Evolutionary conservation across 2,113 vertebrate genomes (phyloP).

Genomic region (Limanda limanda): DNA sequence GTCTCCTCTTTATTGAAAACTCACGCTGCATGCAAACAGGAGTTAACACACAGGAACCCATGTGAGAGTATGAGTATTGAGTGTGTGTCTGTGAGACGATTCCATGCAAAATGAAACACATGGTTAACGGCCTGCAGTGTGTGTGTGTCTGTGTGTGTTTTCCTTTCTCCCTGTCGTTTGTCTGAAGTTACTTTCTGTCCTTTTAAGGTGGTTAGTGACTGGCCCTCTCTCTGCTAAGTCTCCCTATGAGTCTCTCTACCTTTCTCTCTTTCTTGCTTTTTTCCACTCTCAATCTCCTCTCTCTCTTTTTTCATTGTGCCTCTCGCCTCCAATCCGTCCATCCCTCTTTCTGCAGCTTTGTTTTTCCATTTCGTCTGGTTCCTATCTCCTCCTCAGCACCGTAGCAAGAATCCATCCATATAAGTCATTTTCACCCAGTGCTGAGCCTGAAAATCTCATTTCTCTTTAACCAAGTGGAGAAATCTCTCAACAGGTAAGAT

Average conservation of each 20-base stretch:
- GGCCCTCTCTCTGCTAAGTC: background rate
- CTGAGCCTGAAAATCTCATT: conserved; percentile 58
- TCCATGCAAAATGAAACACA: conserved; percentile 17
- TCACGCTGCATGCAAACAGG: conserved; percentile 18
- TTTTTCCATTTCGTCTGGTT: conserved; percentile 53
- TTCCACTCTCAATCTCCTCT: conserved; percentile 39
- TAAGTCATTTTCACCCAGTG: conserved; percentile 66
- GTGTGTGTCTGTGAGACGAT: conserved; percentile 12
- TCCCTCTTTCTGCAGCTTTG: conserved; percentile 46
- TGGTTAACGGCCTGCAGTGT: conserved; percentile 3
- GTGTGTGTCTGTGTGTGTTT: conserved; percentile 31
- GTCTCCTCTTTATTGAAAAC: conserved; percentile 23
- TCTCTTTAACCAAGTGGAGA: conserved; percentile 47
- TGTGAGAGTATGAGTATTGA: conserved; percentile 11
- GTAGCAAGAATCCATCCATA: conserved; percentile 65
- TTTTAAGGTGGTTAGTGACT: conserved; percentile 71
- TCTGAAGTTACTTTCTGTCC: conserved; percentile 62
- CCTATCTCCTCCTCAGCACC: conserved; percentile 46
- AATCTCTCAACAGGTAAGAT: conserved; percentile 45
- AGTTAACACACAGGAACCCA: conserved; percentile 2
- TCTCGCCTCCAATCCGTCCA: conserved; percentile 8
- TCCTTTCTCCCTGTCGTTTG: conserved; percentile 17
- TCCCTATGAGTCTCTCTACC: conserved; percentile 14
- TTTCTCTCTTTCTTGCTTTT: conserved; percentile 34
- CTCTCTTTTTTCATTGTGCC: conserved; percentile 29